Evolutionary conservation across 2,113 vertebrate species (phyloP), one percentile per base, ranked within the genome.

Genomic region (Marmota monax): DNA sequence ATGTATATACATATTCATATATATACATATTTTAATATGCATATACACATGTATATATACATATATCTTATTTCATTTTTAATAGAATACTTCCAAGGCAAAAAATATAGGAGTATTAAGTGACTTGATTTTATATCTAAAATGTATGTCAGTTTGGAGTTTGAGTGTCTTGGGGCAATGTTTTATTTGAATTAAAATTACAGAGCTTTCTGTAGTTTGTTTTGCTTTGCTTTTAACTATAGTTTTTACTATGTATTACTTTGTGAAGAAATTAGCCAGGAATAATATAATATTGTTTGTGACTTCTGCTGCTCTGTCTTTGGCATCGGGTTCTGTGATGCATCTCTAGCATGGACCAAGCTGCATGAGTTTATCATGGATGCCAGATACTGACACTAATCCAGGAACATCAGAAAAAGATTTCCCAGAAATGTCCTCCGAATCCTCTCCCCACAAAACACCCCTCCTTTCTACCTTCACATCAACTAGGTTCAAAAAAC

Each of bases 181-280:
- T 91, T 92, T 56, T 90, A 1, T 61, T 27, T 84, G 67, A 65
- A 74, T 76, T 93, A 90, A 69, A 78, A 83, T 90, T 85, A 51
- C 4, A 48, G 11, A 58, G 67, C 7, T 93, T 32, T 92, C 92
- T 67, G 4, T 61, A 77, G 4, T 61, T 45, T 63, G 7, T 61
- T 95, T 69, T 86, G 23, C 10, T 39, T 94, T 69, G 20, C 22
- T 96, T 78, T 96, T 74, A 88, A 90, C 37, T 78, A 61, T 32
- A 29, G 18, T 88, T 92, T 90, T 20, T 48, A 86, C 63, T 42
- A 82, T 77, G 1, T 78, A 45, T 4, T 5, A 74, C 48, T 5
- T 77, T 69, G 29, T 56, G 22, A 94, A 74, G 29, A 74, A 96
- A 78, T 18, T 56, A 74, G 17, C 92, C 9, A 73, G 16, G n/a